Percentiles rank a stretch among this genome's conserved stretches.
These are phyloP conservation scores for Steromphala cineraria DNA, from an alignment of 2,888 invertebrate genomes.

Conservation along the genomic window DNA sequence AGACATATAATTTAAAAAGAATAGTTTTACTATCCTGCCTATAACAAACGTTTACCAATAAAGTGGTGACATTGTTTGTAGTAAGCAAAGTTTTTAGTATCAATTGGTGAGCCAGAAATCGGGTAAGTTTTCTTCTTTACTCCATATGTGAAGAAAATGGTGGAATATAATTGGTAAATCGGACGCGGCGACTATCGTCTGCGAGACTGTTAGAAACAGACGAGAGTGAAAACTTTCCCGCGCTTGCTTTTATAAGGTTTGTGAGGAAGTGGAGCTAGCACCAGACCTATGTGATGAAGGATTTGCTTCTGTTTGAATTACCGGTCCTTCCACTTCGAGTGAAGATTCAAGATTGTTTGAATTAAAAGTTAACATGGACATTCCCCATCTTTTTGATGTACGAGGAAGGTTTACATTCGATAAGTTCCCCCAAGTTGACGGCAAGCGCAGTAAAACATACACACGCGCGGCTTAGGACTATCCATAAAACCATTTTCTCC, in stretches of 20 bases:
- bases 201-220: neutral
- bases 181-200: neutral
- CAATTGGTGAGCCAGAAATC: too few species aligned
- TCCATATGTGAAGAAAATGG: neutral
- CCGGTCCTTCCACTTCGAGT: neutral
- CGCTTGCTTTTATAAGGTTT: neutral
- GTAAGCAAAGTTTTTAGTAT: too few species aligned
- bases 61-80: too few species aligned
- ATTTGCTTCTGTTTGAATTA: neutral
- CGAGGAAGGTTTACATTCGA: neutral
- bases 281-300: neutral
- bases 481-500: constrained; percentile 2
- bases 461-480: neutral
- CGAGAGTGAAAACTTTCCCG: neutral
- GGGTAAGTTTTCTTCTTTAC: too few species aligned
- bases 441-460: neutral
- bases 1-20: too few species aligned
- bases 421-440: neutral
- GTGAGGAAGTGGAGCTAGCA: neutral
- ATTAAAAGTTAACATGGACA: constrained; percentile 2
- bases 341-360: constrained; percentile 2
- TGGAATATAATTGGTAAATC: neutral
- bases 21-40: too few species aligned
- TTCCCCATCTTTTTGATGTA: neutral
- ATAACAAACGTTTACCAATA: too few species aligned